These are phyloP conservation scores for Drosophila melanica DNA, from an alignment of 1,140 invertebrate species.

Conservation along the genomic window DNA sequence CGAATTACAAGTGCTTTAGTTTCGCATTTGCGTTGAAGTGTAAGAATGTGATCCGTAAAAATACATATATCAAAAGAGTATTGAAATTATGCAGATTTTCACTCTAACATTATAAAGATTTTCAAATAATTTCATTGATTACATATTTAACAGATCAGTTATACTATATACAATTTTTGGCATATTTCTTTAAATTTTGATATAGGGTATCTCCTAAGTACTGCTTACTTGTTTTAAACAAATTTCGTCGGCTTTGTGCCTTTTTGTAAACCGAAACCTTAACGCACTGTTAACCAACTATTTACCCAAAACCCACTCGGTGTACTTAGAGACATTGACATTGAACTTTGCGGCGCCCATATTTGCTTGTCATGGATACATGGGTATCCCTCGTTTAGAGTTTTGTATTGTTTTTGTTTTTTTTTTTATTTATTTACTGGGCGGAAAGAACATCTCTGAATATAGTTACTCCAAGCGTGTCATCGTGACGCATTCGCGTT, in stretches of 20 bases:
- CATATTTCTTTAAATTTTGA: too few species aligned
- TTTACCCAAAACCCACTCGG: constrained; percentile 17
- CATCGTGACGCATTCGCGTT: constrained; percentile 35
- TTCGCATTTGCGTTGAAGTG: not conserved
- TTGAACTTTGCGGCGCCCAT: constrained; percentile 56
- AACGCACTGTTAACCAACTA: constrained; percentile 14
- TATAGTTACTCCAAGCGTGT: constrained; percentile 25
- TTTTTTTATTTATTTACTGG: constrained; percentile 21
- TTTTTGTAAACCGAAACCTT: constrained; percentile 21
- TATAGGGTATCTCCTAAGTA: not conserved
- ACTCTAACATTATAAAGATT: too few species aligned
- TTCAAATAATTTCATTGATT: too few species aligned
- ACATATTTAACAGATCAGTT: too few species aligned
- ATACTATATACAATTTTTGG: too few species aligned
- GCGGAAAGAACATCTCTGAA: constrained; percentile 35
- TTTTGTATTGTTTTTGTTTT: constrained; percentile 7
- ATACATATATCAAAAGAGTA: constrained; percentile 14
- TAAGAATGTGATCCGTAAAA: not conserved
- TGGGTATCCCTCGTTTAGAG: constrained; percentile 40
- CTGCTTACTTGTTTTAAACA: not conserved
- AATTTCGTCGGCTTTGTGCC: constrained; percentile 13
- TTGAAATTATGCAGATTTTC: not conserved
- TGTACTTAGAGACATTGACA: constrained; percentile 54
- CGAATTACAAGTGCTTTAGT: constrained; percentile 36
- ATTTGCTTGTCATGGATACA: constrained; percentile 62